Evolutionary conservation across 2,113 vertebrate genomes (phyloP).

Genomic region (Lipophrys pholis): DNA sequence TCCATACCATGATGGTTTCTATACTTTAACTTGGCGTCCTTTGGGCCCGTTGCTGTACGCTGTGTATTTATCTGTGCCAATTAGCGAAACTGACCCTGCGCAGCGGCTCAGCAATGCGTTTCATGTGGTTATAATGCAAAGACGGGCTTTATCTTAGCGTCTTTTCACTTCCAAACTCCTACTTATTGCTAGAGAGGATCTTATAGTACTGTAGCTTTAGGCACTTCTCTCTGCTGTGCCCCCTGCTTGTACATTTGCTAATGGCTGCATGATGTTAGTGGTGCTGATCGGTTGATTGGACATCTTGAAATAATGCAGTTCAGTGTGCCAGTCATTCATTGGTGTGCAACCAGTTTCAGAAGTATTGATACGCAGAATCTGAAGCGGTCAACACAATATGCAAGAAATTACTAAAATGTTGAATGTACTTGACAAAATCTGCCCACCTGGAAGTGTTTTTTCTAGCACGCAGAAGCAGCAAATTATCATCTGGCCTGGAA

Average conservation of each 20-base stretch:
- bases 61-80: conserved; percentile 58
- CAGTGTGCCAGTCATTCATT: not conserved
- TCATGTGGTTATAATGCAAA: conserved; percentile 30
- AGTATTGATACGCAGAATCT: not conserved
- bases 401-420: not conserved
- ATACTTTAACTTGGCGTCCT: conserved; percentile 18
- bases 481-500: conserved; percentile 16
- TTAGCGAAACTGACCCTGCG: conserved; percentile 45
- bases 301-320: conserved; percentile 7
- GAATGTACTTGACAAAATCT: conserved; percentile 12
- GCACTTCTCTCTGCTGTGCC: conserved; percentile 5
- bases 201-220: conserved; percentile 49
- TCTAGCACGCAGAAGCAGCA: conserved; percentile 13
- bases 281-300: conserved; percentile 25
- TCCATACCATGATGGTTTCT: conserved; percentile 19
- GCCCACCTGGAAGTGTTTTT: not conserved
- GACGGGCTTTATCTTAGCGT: conserved; percentile 26
- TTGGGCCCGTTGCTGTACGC: conserved; percentile 15
- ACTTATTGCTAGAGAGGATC: conserved; percentile 29
- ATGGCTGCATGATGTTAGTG: conserved; percentile 31
- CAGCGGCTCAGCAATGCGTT: conserved; percentile 28
- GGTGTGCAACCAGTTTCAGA: not conserved
- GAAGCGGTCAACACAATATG: not conserved
- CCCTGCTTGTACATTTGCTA: conserved; percentile 50
- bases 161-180: conserved; percentile 21